A percentile compares a stretch with the other conserved stretches of the same genome.
Evolutionary conservation across 2,797 vertebrate genomes (phyloP).

Genomic region (Gouania willdenowi): DNA sequence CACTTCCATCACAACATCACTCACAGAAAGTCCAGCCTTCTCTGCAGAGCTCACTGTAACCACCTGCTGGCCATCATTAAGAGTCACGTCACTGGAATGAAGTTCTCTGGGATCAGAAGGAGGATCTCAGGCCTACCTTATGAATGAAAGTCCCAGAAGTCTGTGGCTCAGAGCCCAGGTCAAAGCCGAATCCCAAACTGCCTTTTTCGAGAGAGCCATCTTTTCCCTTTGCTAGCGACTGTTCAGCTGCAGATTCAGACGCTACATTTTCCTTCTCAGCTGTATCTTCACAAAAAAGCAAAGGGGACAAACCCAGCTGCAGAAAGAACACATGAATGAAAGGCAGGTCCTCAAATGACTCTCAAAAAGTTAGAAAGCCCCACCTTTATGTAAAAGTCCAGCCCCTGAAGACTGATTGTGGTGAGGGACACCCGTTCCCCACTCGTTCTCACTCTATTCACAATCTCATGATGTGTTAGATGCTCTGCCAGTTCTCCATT

Average conservation of each 20-base stretch:
- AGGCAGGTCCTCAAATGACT: not conserved
- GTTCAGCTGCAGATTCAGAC: not conserved
- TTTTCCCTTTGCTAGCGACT: not conserved
- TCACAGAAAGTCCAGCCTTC: constrained; percentile 65
- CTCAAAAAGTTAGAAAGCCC: not conserved
- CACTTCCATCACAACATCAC: constrained; percentile 75
- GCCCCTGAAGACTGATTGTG: constrained; percentile 76
- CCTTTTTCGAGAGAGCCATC: constrained; percentile 43
- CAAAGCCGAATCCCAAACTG: constrained; percentile 61
- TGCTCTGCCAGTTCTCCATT: constrained; percentile 83
- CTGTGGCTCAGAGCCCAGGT: constrained; percentile 53
- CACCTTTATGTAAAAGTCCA: constrained; percentile 86
- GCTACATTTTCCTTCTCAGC: constrained; percentile 18
- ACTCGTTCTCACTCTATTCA: constrained; percentile 77
- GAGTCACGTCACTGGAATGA: not conserved
- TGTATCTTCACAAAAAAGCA: constrained; percentile 64
- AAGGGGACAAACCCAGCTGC: constrained; percentile 72
- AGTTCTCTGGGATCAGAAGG: not conserved
- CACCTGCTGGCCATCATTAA: constrained; percentile 49
- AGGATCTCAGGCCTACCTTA: constrained; percentile 58
- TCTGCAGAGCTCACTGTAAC: constrained; percentile 60
- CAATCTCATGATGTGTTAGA: constrained; percentile 79
- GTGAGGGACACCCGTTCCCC: constrained; percentile 73
- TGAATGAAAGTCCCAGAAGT: constrained; percentile 60
- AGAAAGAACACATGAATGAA: not conserved